Evolutionary conservation across 2,113 vertebrate species (phyloP).

Genomic region (Galeopterus variegatus): DNA sequence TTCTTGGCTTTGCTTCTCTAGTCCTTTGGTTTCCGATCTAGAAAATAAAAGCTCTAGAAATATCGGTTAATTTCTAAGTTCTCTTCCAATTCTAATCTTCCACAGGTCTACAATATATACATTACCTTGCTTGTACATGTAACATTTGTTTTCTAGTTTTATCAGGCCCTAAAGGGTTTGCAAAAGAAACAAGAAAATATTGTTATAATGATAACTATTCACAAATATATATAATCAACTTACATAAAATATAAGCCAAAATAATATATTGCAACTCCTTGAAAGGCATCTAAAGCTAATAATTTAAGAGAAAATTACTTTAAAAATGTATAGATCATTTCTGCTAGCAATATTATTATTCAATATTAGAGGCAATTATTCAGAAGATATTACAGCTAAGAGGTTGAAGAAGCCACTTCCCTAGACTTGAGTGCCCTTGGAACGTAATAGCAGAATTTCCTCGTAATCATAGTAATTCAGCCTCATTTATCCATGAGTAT

Average conservation of each 20-base stretch:
- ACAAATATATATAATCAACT: neutral
- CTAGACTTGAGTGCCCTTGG: neutral
- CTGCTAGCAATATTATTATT: neutral
- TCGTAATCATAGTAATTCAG: conserved; percentile 24
- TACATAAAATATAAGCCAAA: conserved; percentile 20
- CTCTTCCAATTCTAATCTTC: neutral
- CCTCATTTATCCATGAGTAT: neutral
- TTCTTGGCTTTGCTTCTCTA: neutral
- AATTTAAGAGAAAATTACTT: neutral
- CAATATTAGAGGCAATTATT: conserved; percentile 15
- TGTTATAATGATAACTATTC: neutral
- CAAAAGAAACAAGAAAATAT: neutral
- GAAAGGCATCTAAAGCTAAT: neutral
- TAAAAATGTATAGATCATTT: neutral
- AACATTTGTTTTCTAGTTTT: neutral
- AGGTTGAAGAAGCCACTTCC: neutral
- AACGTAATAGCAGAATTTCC: neutral
- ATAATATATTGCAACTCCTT: neutral
- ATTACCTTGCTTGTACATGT: neutral
- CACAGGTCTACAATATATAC: neutral
- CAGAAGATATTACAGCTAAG: neutral
- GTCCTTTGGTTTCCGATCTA: neutral
- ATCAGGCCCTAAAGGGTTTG: neutral
- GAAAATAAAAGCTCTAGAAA: neutral
- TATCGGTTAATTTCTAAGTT: conserved; percentile 11